Percentiles rank a stretch among this genome's conserved stretches.
These are phyloP conservation scores for Melinaea menophilus DNA, from an alignment of 2,888 invertebrate species.

Conservation along the genomic window DNA sequence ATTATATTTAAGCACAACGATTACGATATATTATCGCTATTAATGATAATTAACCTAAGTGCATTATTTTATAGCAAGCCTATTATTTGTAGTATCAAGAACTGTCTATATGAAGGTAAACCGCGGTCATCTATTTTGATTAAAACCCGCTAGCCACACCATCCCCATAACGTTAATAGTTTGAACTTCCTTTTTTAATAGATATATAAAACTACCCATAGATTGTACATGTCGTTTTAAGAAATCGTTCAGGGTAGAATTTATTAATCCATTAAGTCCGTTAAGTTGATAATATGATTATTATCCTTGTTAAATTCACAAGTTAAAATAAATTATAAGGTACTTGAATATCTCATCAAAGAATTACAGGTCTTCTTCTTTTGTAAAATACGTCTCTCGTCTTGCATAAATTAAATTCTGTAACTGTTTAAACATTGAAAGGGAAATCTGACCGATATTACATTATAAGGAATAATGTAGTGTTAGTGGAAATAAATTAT, in stretches of 20 bases:
- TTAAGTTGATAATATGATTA: no score
- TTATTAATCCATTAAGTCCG: no score
- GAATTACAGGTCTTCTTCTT: slow-evolving; percentile 89
- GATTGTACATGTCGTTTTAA: no score
- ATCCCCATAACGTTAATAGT: neutral
- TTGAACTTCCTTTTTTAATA: neutral
- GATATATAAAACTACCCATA: neutral
- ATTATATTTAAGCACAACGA: no score
- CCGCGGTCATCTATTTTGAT: neutral
- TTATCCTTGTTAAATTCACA: no score
- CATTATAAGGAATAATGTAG: neutral
- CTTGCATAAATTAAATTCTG: slow-evolving; percentile 87
- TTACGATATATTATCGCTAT: no score
- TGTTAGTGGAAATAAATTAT: no score
- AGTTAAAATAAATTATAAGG: slow-evolving; percentile 76
- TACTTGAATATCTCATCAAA: slow-evolving; percentile 88
- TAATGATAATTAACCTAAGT: neutral
- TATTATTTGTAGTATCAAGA: neutral
- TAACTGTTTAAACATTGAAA: slow-evolving; percentile 12
- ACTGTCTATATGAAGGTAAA: neutral
- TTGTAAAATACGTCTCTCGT: slow-evolving; percentile 85
- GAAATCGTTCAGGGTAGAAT: no score
- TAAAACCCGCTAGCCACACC: neutral
- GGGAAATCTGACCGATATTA: neutral
- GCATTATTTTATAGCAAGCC: neutral